Conservation (phyloP, 2,888 invertebrate species). For the Cephus runcator region DNA sequence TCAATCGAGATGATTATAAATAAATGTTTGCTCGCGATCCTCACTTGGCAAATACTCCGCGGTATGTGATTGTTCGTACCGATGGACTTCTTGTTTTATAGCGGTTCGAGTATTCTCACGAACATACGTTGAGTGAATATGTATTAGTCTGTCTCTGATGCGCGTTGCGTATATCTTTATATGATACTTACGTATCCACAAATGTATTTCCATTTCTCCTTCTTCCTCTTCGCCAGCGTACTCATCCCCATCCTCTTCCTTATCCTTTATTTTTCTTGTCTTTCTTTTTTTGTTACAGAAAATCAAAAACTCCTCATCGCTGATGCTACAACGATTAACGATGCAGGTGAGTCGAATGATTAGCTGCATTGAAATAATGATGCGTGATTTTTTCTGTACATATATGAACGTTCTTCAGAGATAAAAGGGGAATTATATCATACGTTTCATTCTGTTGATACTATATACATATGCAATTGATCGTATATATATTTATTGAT, state of each 20-base stretch:
- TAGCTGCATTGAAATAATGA: not conserved
- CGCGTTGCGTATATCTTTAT: not conserved
- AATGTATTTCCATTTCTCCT: not conserved
- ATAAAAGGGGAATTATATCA: not conserved
- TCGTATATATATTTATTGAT: too few relatives aligned
- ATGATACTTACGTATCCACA: not conserved
- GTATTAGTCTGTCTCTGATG: not conserved
- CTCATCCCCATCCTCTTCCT: too few relatives aligned
- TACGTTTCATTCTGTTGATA: too few relatives aligned
- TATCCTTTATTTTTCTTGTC: not conserved
- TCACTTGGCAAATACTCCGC: slow-evolving; percentile 35
- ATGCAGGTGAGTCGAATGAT: not conserved
- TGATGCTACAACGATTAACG: too few relatives aligned
- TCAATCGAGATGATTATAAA: not conserved
- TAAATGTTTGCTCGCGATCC: slow-evolving; percentile 19
- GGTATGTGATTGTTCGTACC: slow-evolving; percentile 38
- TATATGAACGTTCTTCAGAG: too few relatives aligned
- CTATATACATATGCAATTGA: too few relatives aligned
- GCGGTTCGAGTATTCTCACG: slow-evolving; percentile 16
- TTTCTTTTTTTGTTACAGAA: not conserved
- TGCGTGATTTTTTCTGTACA: too few relatives aligned
- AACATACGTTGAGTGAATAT: not conserved
- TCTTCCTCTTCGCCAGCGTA: not conserved
- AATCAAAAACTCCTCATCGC: too few relatives aligned
- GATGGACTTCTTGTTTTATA: slow-evolving; percentile 47